Conservation (phyloP, 2,113 vertebrate genomes). For the Pangasianodon gigas region DNA sequence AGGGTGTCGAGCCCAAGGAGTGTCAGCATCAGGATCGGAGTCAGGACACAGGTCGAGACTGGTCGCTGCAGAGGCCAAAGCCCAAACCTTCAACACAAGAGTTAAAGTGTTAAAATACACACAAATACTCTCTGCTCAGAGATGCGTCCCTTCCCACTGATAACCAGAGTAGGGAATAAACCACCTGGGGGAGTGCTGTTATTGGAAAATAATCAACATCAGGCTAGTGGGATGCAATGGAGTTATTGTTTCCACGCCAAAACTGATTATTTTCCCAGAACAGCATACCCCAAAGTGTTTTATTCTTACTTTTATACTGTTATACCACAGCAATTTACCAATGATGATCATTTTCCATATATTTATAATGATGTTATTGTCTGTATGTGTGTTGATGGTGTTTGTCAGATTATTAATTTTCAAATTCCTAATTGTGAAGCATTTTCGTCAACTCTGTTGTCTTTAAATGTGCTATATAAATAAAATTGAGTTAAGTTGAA, state of each 20-base stretch:
- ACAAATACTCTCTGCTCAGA: background rate
- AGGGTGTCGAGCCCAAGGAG: constrained; percentile 94
- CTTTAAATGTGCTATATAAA: too few relatives aligned
- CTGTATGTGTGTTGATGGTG: too few relatives aligned
- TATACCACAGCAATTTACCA: background rate
- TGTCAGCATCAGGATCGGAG: constrained; percentile 90
- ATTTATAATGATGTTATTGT: too few relatives aligned
- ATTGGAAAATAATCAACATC: background rate
- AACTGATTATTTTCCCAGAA: background rate
- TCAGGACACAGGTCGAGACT: constrained; percentile 88
- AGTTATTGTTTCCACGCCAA: background rate
- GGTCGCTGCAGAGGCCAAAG: constrained; percentile 89
- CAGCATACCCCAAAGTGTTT: background rate
- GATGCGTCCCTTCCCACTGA: background rate
- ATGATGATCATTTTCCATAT: background rate
- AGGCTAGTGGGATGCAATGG: background rate
- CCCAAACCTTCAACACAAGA: constrained; percentile 84
- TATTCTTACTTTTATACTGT: background rate
- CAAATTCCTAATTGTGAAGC: too few relatives aligned
- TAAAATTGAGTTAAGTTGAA: too few relatives aligned
- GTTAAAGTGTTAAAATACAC: background rate
- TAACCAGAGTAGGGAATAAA: background rate
- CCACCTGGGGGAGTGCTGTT: too few relatives aligned
- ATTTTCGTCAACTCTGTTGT: too few relatives aligned
- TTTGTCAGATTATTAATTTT: too few relatives aligned